Percentiles rank a stretch among this genome's conserved stretches.
These are phyloP conservation scores for roundworm (Caenorhabditis elegans) DNA, from an alignment of 1,140 invertebrate genomes.

Conservation along the genomic window DNA sequence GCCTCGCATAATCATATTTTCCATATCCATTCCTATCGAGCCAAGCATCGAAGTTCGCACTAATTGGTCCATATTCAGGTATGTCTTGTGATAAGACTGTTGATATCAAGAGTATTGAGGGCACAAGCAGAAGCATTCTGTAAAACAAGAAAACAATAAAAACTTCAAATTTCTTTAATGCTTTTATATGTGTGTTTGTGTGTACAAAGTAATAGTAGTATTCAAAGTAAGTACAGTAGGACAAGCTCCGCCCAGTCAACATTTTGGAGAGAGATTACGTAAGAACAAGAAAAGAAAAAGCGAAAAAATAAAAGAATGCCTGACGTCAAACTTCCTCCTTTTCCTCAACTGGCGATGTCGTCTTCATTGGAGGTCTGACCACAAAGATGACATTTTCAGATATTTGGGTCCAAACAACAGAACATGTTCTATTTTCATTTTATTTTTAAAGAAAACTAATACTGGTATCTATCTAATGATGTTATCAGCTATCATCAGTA, in stretches of 20 bases:
- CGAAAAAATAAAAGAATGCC: neutral
- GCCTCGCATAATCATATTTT: neutral
- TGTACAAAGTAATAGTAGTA: neutral
- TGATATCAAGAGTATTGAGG: neutral
- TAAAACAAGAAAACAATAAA: too few species aligned
- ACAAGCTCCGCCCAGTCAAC: neutral
- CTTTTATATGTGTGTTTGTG: neutral
- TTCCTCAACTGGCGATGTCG: neutral
- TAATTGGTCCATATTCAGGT: slow-evolving; percentile 1
- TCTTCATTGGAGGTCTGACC: neutral
- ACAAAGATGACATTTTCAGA: neutral
- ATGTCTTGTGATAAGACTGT: neutral
- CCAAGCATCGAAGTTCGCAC: neutral
- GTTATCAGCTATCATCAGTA: neutral
- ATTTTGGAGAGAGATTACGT: neutral
- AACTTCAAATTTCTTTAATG: too few species aligned
- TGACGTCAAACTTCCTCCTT: neutral
- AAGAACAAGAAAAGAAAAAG: neutral
- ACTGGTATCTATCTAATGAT: neutral
- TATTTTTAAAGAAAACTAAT: neutral
- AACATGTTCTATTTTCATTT: neutral
- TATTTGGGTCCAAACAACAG: neutral
- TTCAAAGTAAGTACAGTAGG: neutral
- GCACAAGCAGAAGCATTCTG: too few species aligned
- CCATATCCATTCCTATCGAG: neutral